Percentiles rank a stretch among this genome's conserved stretches.
phyloP scores from a whole-genome alignment of 2,888 invertebrate species.

The Theretra japonica region DNA sequence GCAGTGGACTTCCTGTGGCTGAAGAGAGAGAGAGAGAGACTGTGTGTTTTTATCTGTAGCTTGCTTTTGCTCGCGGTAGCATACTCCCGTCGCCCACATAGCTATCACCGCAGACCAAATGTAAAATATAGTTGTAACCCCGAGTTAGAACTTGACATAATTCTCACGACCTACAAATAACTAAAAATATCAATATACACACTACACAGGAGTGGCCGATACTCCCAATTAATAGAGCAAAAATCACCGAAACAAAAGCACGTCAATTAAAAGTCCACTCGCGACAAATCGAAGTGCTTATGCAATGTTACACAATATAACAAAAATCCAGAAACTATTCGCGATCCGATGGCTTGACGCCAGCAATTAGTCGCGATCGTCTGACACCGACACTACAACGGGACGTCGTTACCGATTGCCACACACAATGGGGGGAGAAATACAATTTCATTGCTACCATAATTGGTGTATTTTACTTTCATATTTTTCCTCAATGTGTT shows the following conservation, averaged over 20 bases:
- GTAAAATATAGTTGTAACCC: too few relatives aligned
- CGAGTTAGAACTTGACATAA: too few relatives aligned
- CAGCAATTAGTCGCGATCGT: conserved; percentile 43
- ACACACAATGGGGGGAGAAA: conserved; percentile 13
- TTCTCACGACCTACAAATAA: too few relatives aligned
- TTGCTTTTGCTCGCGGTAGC: too few relatives aligned
- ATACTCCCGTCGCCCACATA: too few relatives aligned
- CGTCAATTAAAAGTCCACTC: conserved; percentile 21
- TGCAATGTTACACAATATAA: conserved; percentile 33
- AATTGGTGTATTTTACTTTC: conserved; percentile 23
- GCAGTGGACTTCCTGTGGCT: too few relatives aligned
- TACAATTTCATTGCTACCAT: conserved; percentile 4
- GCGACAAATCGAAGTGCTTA: conserved; percentile 31
- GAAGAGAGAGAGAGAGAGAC: too few relatives aligned
- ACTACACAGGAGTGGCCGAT: not conserved
- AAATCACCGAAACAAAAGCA: conserved; percentile 2
- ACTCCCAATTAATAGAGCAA: not conserved
- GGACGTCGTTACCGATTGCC: conserved; percentile 34
- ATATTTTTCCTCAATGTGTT: conserved; percentile 10
- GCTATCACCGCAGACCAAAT: too few relatives aligned
- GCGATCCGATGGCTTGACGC: conserved; percentile 27
- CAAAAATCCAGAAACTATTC: conserved; percentile 8
- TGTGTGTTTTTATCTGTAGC: too few relatives aligned
- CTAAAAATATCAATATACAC: not conserved
- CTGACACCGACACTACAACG: conserved; percentile 37